Conservation (phyloP, 2,888 invertebrate species). For the Cinara cedri region DNA sequence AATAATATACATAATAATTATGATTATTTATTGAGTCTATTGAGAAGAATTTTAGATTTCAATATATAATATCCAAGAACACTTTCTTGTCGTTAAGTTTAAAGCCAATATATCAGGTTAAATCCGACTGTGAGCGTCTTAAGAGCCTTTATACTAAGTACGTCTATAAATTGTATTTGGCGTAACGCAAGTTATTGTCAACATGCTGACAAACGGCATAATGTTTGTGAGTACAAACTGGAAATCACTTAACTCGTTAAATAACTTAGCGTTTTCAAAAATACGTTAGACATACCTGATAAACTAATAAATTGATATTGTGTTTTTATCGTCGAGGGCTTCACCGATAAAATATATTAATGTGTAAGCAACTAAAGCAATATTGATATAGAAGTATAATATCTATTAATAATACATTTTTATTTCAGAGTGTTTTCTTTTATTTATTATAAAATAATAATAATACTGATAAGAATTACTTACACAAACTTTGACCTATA, state of each 20-base stretch:
- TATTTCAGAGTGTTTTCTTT: neutral
- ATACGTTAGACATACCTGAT: conserved; percentile 18
- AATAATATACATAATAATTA: too few species aligned
- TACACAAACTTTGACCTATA: too few species aligned
- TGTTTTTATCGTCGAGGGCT: neutral
- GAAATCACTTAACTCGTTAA: conserved; percentile 38
- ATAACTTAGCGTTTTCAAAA: conserved; percentile 38
- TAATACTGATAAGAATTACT: neutral
- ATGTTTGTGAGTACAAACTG: conserved; percentile 22
- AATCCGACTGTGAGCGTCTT: conserved; percentile 24
- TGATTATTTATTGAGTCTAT: neutral
- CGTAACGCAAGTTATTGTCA: conserved; percentile 41
- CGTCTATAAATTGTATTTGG: conserved; percentile 44
- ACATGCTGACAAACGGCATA: conserved; percentile 16
- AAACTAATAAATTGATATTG: conserved; percentile 18
- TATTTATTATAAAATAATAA: neutral
- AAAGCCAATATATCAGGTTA: conserved; percentile 36
- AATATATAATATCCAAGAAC: neutral
- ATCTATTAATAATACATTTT: neutral
- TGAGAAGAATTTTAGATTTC: neutral
- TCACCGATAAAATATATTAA: neutral
- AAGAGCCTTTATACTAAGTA: conserved; percentile 31
- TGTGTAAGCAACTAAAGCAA: neutral
- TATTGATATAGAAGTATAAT: neutral
- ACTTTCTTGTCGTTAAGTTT: conserved; percentile 26